Base-by-base conservation (phyloP, 2,113 vertebrate species). In the Brachirus orientalis region DNA sequence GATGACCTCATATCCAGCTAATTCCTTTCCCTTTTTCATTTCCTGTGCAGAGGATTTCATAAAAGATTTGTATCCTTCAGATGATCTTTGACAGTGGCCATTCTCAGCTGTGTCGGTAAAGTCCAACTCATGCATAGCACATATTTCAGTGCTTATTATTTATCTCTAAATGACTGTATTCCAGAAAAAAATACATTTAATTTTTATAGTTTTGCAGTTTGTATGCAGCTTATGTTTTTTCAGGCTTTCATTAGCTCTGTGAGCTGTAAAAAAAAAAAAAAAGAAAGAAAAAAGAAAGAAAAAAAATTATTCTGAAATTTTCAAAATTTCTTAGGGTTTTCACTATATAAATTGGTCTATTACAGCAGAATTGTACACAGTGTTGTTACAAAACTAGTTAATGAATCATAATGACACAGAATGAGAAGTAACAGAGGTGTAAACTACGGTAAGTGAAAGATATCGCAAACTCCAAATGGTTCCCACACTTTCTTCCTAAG, bases 401-500 rank as follows among this genome's bases (percentile, higher is more conserved):
- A 10, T 77, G 51, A 72, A 12, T 60, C 45, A 63, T 43, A 10
- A 13, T 48, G 37, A 38, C 20, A 14, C n/a, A 46, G 8, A 48
- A 0, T 22, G 33, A 37, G 8, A 43, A 56, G 3, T 38, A 14
- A 38, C 3, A 20, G 14, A 58, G 13, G 28, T 10, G 4, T 53
- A 33, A 16, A 14, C n/a, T n/a, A n/a, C n/a, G n/a, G 37, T 59
- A 14, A 46, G 46, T 44, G 16, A 71, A 43, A 1, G 8, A 41
- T 1, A 43, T 1, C 1, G 40, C 12, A 43, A 52, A 10, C 6
- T 36, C 19, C 8, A 7, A 63, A 3, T 11, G 12, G 18, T 63
- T 88, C 54, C 47, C 65, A 46, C 64, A 80, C 47, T 60, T 13
- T 60, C 6, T 61, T 59, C 56, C 52, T 5, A 69, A 44, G 18